phyloP scores from a whole-genome alignment of 1,140 invertebrate species.

The Drosophila chauvacae region DNA sequence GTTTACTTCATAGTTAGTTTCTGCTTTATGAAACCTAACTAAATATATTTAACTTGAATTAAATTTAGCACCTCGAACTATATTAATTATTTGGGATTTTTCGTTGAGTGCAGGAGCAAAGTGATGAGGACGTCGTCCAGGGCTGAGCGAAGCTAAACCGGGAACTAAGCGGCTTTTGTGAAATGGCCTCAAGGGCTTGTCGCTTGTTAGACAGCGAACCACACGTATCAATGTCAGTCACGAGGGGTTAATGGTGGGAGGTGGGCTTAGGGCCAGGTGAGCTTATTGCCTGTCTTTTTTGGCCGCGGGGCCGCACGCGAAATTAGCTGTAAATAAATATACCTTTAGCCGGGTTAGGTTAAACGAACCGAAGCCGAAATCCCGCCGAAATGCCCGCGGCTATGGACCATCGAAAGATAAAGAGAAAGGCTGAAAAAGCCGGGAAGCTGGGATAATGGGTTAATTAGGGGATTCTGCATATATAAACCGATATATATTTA shows the following conservation, averaged over 20 bases:
- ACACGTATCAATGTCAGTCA: conserved; percentile 54
- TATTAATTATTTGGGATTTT: neutral
- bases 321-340: conserved; percentile 72
- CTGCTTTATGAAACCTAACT: neutral
- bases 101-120: neutral
- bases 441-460: conserved; percentile 37
- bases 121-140: neutral
- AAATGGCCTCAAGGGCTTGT: conserved; percentile 59
- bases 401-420: conserved; percentile 15
- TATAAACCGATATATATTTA: conserved; percentile 36
- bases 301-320: conserved; percentile 42
- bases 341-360: conserved; percentile 35
- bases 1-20: neutral
- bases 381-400: conserved; percentile 31
- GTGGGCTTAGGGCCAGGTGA: conserved; percentile 10
- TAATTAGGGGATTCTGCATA: conserved; percentile 43
- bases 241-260: conserved; percentile 14
- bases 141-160: conserved; percentile 30
- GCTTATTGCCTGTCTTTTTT: conserved; percentile 57
- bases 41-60: neutral
- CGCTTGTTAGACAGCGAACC: conserved; percentile 51
- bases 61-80: neutral
- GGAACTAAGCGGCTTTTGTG: conserved; percentile 58
- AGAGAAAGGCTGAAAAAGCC: neutral
- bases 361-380: conserved; percentile 23